Conservation (phyloP, 2,113 vertebrate genomes). For the Catharus bicknelli region DNA sequence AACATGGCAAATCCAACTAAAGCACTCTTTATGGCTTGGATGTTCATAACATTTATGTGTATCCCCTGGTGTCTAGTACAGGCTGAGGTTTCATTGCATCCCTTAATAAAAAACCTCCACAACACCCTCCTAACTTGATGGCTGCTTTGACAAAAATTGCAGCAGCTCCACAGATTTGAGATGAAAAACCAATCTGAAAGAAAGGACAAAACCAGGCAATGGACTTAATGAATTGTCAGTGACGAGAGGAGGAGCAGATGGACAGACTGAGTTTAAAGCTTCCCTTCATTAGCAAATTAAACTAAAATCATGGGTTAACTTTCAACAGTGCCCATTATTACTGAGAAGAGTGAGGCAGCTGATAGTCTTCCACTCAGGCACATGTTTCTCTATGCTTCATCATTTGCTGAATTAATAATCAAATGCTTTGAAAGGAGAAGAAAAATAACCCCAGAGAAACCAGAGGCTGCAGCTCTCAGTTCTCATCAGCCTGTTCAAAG, state of each 20-base stretch:
- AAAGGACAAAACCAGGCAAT: neutral
- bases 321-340: neutral
- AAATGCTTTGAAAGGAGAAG: slow-evolving; percentile 1
- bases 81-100: neutral
- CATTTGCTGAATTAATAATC: slow-evolving; percentile 15
- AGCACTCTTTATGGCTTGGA: slow-evolving; percentile 5
- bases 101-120: neutral
- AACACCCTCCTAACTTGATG: neutral
- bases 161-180: neutral
- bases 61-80: neutral
- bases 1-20: neutral
- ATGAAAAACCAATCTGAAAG: neutral
- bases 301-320: neutral
- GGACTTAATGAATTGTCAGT: neutral
- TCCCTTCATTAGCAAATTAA: neutral
- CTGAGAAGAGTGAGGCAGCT: neutral
- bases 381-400: neutral
- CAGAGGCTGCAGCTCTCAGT: neutral
- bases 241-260: neutral
- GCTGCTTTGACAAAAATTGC: neutral
- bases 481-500: neutral
- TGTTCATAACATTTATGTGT: neutral
- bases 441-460: neutral
- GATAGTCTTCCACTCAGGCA: neutral
- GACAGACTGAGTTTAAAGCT: neutral